Conservation (phyloP, 2,113 vertebrate species). For the Nothoprocta pentlandii region DNA sequence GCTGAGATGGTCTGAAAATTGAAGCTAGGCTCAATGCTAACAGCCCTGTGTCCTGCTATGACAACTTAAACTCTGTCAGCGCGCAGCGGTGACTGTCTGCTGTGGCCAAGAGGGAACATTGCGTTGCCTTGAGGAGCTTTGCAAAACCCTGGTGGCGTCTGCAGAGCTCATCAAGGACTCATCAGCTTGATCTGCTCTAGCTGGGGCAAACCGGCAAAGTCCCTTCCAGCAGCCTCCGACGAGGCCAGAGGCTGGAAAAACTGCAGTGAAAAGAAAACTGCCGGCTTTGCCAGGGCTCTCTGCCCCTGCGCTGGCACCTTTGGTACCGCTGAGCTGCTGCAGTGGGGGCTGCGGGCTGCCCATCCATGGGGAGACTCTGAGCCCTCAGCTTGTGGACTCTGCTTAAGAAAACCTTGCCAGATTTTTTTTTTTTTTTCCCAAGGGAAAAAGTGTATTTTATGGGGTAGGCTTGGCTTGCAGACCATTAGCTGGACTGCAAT, state of each 20-base stretch:
- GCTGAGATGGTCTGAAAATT: neutral
- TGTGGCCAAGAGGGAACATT: fast-evolving
- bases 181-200: neutral
- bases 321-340: neutral
- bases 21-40: neutral
- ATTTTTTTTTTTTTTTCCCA: neutral
- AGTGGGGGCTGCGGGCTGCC: neutral
- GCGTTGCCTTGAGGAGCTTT: neutral
- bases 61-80: neutral
- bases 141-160: fast-evolving
- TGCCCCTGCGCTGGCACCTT: too few relatives aligned
- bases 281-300: neutral
- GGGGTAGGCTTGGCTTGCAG: too few relatives aligned
- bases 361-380: neutral
- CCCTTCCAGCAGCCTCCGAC: fast-evolving
- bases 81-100: neutral
- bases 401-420: neutral
- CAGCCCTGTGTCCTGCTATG: neutral
- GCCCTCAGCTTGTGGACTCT: neutral
- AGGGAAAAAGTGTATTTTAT: too few relatives aligned
- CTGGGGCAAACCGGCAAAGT: neutral
- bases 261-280: neutral
- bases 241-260: neutral
- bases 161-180: neutral
- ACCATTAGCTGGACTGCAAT: neutral